Base-by-base conservation (phyloP, 2,888 invertebrate genomes). In the Ctenicera cuprea region DNA sequence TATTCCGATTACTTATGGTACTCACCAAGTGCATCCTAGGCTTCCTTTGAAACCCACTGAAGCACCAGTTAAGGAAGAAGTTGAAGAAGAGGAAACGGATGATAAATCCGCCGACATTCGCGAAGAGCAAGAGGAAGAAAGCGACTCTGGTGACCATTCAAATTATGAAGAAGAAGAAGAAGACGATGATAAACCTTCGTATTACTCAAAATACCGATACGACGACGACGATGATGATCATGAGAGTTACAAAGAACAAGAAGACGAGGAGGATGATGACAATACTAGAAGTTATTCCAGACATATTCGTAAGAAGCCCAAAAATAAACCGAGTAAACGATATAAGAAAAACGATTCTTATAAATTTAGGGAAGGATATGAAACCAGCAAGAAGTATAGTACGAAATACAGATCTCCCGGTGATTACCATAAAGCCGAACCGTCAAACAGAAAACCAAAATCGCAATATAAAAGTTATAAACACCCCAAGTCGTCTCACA, bases 201-300 rank as follows among this genome's bases (percentile, higher is more conserved):
- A 45, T 30, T 68, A 54, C 20, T 64, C 64, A 9, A 76, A 26
- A 37, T 71, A 63, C 33, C 65, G 41, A 22, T 59, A 68, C 37
- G 66, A 74, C 14, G 70, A 73, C 4, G 72, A 78, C 18, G 76
- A 77, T 16, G 71, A 76, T 18, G 76, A 77, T 48, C 61, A 73
- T 8, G 75, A 71, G 12, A 50, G 62, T 22, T 68, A 71, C 12
- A 66, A 71, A 12, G 61, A 70, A 20, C 72, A 77, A 1, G 78
- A 77, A 18, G 78, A 78, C 8, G 77, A 78, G 37, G 72, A 76
- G n/a, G 71, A 77, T 4, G 70, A 73, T 11, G 76, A 76, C 16
- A 76, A 68, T 12, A 59, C 48, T n/a, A 67, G 69, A 41, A 73
- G 75, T 45, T 66, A 65, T 7, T 41, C 66, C 1, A 59, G 48